Evolutionary conservation across 2,113 vertebrate genomes (phyloP).

Genomic region (Regulus satrapa): DNA sequence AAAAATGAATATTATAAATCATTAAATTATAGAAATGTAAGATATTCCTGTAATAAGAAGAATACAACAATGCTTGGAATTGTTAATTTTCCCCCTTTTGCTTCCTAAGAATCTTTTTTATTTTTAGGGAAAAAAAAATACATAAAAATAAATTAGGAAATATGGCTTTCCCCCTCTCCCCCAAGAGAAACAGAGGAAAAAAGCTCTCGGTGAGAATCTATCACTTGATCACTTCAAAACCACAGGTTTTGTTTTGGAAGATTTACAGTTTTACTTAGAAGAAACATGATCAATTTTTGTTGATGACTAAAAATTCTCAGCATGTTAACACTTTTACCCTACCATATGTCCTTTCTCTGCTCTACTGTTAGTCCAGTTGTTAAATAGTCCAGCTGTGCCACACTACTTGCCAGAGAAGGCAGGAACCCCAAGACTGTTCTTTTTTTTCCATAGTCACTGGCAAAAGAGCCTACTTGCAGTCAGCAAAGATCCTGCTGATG

Average conservation of each 20-base stretch:
- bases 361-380: background rate
- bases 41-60: background rate
- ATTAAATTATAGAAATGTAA: background rate
- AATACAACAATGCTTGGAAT: background rate
- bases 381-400: background rate
- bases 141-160: background rate
- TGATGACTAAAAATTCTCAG: background rate
- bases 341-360: background rate
- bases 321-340: background rate
- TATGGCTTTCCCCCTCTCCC: too few relatives aligned
- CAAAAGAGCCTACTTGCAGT: background rate
- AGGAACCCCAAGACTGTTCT: background rate
- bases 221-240: background rate
- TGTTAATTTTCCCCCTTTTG: background rate
- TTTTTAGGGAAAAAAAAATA: background rate
- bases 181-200: background rate
- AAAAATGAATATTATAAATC: background rate
- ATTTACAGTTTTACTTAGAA: background rate
- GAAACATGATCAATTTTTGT: background rate
- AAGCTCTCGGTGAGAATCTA: background rate
- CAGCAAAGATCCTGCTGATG: background rate
- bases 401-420: background rate
- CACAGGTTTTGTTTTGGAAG: background rate
- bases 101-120: background rate
- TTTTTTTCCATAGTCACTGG: background rate